Evolutionary conservation across 2,113 vertebrate species (phyloP).

Genomic region (Sapajus apella): DNA sequence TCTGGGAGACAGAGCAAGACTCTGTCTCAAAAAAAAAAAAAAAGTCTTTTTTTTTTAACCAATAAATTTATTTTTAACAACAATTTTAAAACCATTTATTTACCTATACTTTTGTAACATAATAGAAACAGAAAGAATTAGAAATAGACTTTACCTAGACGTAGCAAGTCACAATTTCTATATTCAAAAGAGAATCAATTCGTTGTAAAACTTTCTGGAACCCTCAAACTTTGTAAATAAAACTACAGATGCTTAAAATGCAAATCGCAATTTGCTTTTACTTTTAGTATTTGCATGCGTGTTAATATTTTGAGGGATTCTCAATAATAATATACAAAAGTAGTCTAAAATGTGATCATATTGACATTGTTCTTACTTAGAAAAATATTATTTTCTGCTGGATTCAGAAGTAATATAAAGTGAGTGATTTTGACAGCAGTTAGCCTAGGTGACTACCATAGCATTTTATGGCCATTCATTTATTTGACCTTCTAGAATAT

Average conservation of each 20-base stretch:
- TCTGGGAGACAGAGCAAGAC: too few species aligned
- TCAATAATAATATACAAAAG: neutral
- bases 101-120: neutral
- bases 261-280: neutral
- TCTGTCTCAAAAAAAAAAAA: neutral
- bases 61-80: neutral
- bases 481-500: neutral
- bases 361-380: neutral
- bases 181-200: neutral
- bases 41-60: neutral
- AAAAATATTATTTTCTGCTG: neutral
- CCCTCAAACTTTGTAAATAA: neutral
- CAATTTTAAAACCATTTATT: neutral
- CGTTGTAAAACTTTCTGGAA: neutral
- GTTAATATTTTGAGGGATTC: neutral
- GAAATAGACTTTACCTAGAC: neutral
- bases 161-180: neutral
- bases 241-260: neutral
- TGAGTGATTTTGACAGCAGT: neutral
- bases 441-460: neutral
- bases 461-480: neutral
- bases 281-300: neutral
- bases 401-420: neutral
- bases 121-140: neutral
- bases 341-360: neutral